These are phyloP conservation scores for Sturmia bella DNA, from an alignment of 2,888 invertebrate genomes.

Conservation along the genomic window DNA sequence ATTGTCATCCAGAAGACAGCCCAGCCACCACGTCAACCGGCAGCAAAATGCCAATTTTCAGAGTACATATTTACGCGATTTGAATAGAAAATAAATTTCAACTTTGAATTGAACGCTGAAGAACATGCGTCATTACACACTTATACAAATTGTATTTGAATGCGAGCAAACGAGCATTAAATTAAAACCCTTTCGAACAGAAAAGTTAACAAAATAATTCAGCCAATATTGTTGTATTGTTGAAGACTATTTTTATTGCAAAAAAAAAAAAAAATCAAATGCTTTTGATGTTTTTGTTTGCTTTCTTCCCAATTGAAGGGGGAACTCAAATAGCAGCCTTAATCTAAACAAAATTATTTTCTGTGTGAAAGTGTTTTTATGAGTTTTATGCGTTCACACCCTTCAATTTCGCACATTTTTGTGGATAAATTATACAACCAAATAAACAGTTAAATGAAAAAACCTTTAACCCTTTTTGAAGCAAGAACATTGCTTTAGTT, in stretches of 20 bases:
- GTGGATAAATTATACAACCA: slow-evolving; percentile 19
- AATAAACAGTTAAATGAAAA: slow-evolving; percentile 12
- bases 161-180: slow-evolving; percentile 41
- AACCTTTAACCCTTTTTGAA: slow-evolving; percentile 55
- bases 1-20: slow-evolving; percentile 51
- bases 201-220: slow-evolving; percentile 46
- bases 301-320: slow-evolving; percentile 30
- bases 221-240: slow-evolving; percentile 47
- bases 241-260: slow-evolving; percentile 3
- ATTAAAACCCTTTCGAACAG: slow-evolving; percentile 57
- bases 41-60: slow-evolving; percentile 48
- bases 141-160: slow-evolving; percentile 16
- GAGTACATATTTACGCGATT: slow-evolving; percentile 49
- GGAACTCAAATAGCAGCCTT: slow-evolving; percentile 35
- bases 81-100: slow-evolving; percentile 61
- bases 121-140: slow-evolving; percentile 64
- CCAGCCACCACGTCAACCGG: slow-evolving; percentile 24
- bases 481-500: neutral
- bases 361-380: slow-evolving; percentile 64
- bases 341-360: slow-evolving; percentile 55
- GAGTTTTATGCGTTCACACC: slow-evolving; percentile 68
- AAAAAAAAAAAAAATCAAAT: slow-evolving; percentile 59
- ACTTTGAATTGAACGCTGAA: slow-evolving; percentile 53
- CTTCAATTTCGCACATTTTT: slow-evolving; percentile 45
- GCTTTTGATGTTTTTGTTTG: slow-evolving; percentile 62